phyloP scores from a whole-genome alignment of 1,140 invertebrate species.

The Hyles euphorbiae region DNA sequence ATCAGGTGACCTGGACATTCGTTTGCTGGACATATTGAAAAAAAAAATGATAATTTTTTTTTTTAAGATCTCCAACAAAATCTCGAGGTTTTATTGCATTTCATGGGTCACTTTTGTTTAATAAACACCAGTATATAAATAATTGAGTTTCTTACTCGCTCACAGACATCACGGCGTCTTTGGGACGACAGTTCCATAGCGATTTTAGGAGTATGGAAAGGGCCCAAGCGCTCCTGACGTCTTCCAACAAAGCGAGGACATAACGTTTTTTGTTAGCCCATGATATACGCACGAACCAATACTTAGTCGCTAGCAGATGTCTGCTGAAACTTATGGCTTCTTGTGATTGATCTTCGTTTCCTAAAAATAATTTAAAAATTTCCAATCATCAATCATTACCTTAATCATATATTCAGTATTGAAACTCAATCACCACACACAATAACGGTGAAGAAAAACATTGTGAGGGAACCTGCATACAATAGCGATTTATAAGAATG shows the following conservation, averaged over 20 bases:
- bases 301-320: conserved; percentile 40
- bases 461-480: too few species aligned
- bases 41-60: too few species aligned
- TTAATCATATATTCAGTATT: too few species aligned
- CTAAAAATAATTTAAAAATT: conserved; percentile 6
- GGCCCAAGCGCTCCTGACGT: conserved; percentile 45
- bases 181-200: conserved; percentile 57
- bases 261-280: conserved; percentile 52
- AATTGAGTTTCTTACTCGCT: conserved; percentile 14
- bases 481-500: too few species aligned
- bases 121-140: background rate
- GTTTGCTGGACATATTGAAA: too few species aligned
- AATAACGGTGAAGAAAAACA: too few species aligned
- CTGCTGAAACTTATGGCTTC: conserved; percentile 35
- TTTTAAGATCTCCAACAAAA: too few species aligned
- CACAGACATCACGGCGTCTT: conserved; percentile 49
- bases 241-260: conserved; percentile 41
- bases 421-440: too few species aligned
- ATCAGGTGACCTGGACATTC: too few species aligned
- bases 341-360: conserved; percentile 20
- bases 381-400: too few species aligned
- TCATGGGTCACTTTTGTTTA: too few species aligned
- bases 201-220: conserved; percentile 53
- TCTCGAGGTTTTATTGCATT: too few species aligned
- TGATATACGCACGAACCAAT: conserved; percentile 51